Conservation (phyloP, 2,797 vertebrate species). For the Rhinogobio ventralis region DNA sequence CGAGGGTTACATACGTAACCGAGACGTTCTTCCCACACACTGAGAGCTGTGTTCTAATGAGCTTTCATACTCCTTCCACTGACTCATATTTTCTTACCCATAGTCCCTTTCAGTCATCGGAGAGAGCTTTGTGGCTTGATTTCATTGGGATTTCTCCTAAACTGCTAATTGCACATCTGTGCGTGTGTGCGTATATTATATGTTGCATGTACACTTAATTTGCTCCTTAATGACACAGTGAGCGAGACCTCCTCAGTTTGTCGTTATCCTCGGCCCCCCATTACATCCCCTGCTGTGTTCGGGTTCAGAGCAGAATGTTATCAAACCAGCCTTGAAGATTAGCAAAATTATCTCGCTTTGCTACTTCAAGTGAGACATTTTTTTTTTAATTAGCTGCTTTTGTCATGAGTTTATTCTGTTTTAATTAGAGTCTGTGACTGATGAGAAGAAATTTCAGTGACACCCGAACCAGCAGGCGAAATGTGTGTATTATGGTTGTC, state of each 20-base stretch:
- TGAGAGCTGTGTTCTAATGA: background rate
- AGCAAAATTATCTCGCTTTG: constrained; percentile 33
- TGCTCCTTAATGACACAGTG: constrained; percentile 50
- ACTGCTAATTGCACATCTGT: constrained; percentile 10
- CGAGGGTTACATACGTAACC: no score
- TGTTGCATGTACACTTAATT: constrained; percentile 45
- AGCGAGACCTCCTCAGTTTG: constrained; percentile 42
- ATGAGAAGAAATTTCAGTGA: constrained; percentile 8
- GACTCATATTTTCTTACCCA: background rate
- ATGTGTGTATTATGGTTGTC: constrained; percentile 10
- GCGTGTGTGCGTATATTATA: background rate
- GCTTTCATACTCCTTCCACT: background rate
- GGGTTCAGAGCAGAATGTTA: constrained; percentile 27
- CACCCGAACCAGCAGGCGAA: background rate
- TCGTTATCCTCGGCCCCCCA: constrained; percentile 33
- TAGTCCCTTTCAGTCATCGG: background rate
- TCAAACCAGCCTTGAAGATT: constrained; percentile 36
- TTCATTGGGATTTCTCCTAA: background rate
- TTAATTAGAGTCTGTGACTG: constrained; percentile 40
- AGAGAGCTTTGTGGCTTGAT: constrained; percentile 3
- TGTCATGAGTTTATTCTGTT: constrained; percentile 36
- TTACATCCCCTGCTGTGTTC: constrained; percentile 27
- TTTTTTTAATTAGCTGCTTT: constrained; percentile 31
- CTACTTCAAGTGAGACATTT: constrained; percentile 35
- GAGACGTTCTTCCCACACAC: background rate